Conservation (phyloP, 1,140 invertebrate species). For the Mercenaria mercenaria region DNA sequence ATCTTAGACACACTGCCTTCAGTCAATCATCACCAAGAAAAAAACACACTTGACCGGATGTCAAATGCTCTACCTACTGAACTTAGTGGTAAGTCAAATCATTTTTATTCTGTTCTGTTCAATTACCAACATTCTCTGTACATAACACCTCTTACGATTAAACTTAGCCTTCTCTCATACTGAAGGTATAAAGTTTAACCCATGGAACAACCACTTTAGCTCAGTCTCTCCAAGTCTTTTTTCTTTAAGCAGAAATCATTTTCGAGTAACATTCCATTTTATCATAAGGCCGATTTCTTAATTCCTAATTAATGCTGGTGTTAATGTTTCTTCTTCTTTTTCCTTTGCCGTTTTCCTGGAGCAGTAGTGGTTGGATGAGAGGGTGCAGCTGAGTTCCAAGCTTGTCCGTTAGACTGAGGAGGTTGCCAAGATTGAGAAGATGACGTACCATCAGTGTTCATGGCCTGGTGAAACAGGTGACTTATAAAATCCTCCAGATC, state of each 20-base stretch:
- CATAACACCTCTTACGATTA: too few relatives aligned
- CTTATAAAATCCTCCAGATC: slow-evolving; percentile 90
- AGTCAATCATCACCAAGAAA: too few relatives aligned
- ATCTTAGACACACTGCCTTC: too few relatives aligned
- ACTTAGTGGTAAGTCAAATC: too few relatives aligned
- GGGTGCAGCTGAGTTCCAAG: slow-evolving; percentile 91
- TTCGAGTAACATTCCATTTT: neutral
- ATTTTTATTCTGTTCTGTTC: too few relatives aligned
- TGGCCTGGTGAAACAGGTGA: slow-evolving; percentile 87
- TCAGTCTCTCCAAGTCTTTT: too few relatives aligned
- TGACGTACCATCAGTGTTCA: slow-evolving; percentile 72
- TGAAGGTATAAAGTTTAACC: too few relatives aligned
- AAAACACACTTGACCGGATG: too few relatives aligned
- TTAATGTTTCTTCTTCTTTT: slow-evolving; percentile 79
- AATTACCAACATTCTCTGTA: too few relatives aligned
- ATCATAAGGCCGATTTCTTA: slow-evolving; percentile 8
- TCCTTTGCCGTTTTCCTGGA: slow-evolving; percentile 93
- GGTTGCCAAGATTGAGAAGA: slow-evolving; percentile 64
- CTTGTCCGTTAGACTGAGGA: slow-evolving; percentile 31
- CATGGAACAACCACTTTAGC: too few relatives aligned
- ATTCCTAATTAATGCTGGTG: neutral
- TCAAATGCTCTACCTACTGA: too few relatives aligned
- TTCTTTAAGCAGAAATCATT: neutral
- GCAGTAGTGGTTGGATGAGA: slow-evolving; percentile 87
- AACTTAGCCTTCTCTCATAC: too few relatives aligned